Evolutionary conservation across 2,797 vertebrate genomes (phyloP).

Genomic region (Pseudomugil tenellus): DNA sequence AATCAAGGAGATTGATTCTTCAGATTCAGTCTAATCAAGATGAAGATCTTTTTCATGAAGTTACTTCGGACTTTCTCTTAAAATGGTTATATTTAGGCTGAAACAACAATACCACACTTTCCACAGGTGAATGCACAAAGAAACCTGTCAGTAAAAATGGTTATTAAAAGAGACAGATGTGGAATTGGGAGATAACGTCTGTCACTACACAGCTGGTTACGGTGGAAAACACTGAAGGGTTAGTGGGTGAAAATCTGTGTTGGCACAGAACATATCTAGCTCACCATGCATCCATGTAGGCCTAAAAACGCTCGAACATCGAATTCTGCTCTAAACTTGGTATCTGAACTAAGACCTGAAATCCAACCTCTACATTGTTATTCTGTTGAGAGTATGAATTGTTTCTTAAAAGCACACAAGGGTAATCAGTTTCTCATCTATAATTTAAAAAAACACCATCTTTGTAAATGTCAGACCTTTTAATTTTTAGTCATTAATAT

Average conservation of each 20-base stretch:
- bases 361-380: neutral
- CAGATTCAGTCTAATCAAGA: neutral
- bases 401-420: slow-evolving; percentile 26
- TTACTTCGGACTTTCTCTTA: neutral
- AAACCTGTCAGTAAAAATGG: slow-evolving; percentile 4
- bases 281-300: slow-evolving; percentile 7
- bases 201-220: slow-evolving; percentile 16
- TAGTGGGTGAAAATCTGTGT: slow-evolving; percentile 10
- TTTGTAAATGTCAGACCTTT: slow-evolving; percentile 52
- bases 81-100: neutral
- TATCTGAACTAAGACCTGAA: slow-evolving; percentile 7
- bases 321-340: slow-evolving; percentile 8
- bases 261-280: slow-evolving; percentile 7
- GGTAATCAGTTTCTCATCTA: slow-evolving; percentile 56
- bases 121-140: neutral
- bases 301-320: slow-evolving; percentile 16
- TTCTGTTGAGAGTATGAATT: slow-evolving; percentile 17
- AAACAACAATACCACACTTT: neutral
- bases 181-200: slow-evolving; percentile 12
- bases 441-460: slow-evolving; percentile 65
- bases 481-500: slow-evolving; percentile 65
- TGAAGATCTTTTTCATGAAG: neutral
- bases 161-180: slow-evolving; percentile 3
- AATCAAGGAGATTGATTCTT: neutral
- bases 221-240: slow-evolving; percentile 10